These are phyloP conservation scores for Urosaurus nigricauda DNA, from an alignment of 2,797 vertebrate genomes.

Conservation along the genomic window DNA sequence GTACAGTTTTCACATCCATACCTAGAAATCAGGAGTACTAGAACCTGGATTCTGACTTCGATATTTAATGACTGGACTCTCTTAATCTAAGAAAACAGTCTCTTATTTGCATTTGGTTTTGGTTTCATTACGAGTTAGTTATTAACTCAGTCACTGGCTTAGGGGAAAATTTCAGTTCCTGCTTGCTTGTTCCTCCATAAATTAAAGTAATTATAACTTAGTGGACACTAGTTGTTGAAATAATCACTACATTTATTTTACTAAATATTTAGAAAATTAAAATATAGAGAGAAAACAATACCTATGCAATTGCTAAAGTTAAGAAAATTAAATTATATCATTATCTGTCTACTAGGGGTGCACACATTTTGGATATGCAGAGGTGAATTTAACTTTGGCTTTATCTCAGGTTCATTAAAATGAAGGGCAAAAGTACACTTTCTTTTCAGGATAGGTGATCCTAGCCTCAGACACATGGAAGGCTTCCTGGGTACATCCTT, in stretches of 20 bases:
- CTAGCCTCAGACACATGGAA: not conserved
- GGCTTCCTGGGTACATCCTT: not conserved
- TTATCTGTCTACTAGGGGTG: not conserved
- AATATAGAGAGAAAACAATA: not conserved
- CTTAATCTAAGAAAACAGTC: not conserved
- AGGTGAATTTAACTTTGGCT: not conserved
- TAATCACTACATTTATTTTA: not conserved
- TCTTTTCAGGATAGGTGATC: not conserved
- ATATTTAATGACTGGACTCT: not conserved
- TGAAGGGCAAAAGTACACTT: not conserved
- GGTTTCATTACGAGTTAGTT: conserved; percentile 9
- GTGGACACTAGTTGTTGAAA: not conserved
- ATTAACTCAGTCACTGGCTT: conserved; percentile 4
- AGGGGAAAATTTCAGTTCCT: not conserved
- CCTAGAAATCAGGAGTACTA: too few relatives aligned
- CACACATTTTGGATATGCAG: not conserved
- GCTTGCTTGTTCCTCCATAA: not conserved
- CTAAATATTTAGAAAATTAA: not conserved
- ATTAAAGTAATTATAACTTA: conserved; percentile 3
- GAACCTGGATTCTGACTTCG: too few relatives aligned
- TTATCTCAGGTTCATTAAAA: not conserved
- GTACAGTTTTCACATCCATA: too few relatives aligned
- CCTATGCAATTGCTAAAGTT: not conserved
- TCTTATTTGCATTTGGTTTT: not conserved
- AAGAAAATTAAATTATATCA: not conserved